Percentiles rank a stretch among this genome's conserved stretches.
Conservation (phyloP, 2,888 invertebrate genomes). For the Eupeodes latifasciatus region DNA sequence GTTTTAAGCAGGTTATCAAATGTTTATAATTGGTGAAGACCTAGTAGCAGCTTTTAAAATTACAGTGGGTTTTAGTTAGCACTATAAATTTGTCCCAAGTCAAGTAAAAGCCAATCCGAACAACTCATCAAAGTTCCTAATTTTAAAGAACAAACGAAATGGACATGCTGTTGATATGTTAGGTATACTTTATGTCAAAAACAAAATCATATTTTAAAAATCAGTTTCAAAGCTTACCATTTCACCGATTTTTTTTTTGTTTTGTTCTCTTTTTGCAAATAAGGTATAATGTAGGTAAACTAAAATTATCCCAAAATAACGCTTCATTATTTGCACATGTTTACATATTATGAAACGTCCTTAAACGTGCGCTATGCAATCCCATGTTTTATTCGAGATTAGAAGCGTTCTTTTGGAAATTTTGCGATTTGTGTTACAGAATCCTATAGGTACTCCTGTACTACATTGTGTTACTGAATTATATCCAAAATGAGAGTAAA, state of each 20-base stretch:
- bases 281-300: constrained; percentile 34
- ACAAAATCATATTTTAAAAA: constrained; percentile 64
- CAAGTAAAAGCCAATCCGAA: background rate
- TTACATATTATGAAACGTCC: constrained; percentile 48
- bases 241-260: constrained; percentile 2
- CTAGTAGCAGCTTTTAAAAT: too few relatives aligned
- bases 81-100: too few relatives aligned
- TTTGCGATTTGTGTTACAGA: constrained; percentile 68
- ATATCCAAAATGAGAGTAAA: constrained; percentile 70
- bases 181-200: constrained; percentile 36
- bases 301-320: constrained; percentile 15
- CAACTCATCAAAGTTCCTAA: background rate
- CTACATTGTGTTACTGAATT: constrained; percentile 49
- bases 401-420: constrained; percentile 67
- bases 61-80: too few relatives aligned
- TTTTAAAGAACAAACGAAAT: constrained; percentile 61
- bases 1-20: too few relatives aligned
- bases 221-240: constrained; percentile 14
- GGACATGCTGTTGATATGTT: constrained; percentile 50
- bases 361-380: background rate
- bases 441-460: background rate
- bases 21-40: too few relatives aligned
- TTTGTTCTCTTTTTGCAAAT: background rate
- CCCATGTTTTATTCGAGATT: background rate
- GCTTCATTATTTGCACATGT: constrained; percentile 73